phyloP scores from a whole-genome alignment of 2,113 vertebrate genomes.

The Hypocryptadius cinnamomeus region DNA sequence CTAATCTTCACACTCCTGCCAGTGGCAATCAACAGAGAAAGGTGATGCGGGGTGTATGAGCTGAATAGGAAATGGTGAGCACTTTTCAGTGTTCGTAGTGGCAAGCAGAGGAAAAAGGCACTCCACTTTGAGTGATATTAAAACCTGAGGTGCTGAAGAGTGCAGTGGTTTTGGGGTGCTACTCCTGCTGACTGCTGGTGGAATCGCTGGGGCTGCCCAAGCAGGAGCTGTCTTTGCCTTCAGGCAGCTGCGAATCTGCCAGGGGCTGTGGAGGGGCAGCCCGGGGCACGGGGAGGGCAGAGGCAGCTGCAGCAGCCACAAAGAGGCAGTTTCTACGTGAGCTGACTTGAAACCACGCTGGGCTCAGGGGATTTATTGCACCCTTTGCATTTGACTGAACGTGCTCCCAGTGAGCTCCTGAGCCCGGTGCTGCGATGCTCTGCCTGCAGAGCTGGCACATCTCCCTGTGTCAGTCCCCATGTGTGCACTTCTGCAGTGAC shows the following conservation, averaged over 20 bases:
- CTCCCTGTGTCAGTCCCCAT: fast-evolving
- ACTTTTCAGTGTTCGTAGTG: neutral
- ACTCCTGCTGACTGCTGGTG: neutral
- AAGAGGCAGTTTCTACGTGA: neutral
- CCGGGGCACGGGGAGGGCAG: fast-evolving
- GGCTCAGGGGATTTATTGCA: neutral
- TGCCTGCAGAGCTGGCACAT: neutral
- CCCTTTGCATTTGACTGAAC: neutral
- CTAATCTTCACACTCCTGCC: slow-evolving; percentile 2
- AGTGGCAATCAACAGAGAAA: neutral
- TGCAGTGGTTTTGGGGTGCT: neutral
- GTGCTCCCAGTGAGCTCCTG: neutral
- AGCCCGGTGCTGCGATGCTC: neutral
- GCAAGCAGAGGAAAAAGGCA: neutral
- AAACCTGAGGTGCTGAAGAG: neutral
- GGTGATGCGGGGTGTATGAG: neutral
- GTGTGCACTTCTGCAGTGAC: fast-evolving
- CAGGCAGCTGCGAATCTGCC: fast-evolving
- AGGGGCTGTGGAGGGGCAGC: neutral
- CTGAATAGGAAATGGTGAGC: neutral
- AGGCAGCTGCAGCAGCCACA: neutral
- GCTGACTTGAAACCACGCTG: neutral
- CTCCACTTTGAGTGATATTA: neutral
- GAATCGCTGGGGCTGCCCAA: neutral
- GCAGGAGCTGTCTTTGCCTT: neutral